Evolutionary conservation across 1,140 invertebrate species (phyloP), one percentile per base, ranked within the genome.

Genomic region (Himalopsyche phryganea): DNA sequence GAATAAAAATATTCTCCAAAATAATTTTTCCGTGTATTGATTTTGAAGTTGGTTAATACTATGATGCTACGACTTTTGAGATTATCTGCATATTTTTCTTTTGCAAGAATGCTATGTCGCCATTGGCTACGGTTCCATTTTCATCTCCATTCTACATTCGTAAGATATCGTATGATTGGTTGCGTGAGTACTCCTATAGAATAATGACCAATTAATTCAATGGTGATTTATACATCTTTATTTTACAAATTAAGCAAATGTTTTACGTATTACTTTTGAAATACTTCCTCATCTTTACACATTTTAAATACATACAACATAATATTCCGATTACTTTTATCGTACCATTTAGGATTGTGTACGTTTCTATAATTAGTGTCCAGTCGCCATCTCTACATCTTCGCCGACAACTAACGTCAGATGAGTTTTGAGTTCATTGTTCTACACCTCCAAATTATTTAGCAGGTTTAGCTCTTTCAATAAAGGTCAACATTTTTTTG

Each of bases 131-230:
- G 75, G 42, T 45, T 15, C 42, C 42, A 19, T 45, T 45, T 28
- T 45, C 76, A 75, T 69, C 72, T 73, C 71, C 70, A 9, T 28
- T 76, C 79, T 80, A 72, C 72, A 68, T 70, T 71, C 73, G 76
- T 79, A 81, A 82, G 77, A 76, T 76, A 78, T 78, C 79, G 79
- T 78, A 76, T 81, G 79, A 83, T 83, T 83, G 82, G 81, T 78
- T 75, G 77, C 75, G 73, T 79, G 80, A 28, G 48, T 48, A 40
- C 38, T 15, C 15, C 11, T 15, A 13, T 40, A 40, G n/a, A n/a
- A 40, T 40, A 40, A 40, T 40, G 38, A 40, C 15, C 38, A 40
- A 40, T 40, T 40, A 40, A 40, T 40, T n/a, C 15, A 15, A 13
- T 40, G 38, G n/a, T 40, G 15, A 40, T 40, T 13, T 40, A 40